phyloP scores from a whole-genome alignment of 2,797 vertebrate species.

The Lophotriccus pileatus region DNA sequence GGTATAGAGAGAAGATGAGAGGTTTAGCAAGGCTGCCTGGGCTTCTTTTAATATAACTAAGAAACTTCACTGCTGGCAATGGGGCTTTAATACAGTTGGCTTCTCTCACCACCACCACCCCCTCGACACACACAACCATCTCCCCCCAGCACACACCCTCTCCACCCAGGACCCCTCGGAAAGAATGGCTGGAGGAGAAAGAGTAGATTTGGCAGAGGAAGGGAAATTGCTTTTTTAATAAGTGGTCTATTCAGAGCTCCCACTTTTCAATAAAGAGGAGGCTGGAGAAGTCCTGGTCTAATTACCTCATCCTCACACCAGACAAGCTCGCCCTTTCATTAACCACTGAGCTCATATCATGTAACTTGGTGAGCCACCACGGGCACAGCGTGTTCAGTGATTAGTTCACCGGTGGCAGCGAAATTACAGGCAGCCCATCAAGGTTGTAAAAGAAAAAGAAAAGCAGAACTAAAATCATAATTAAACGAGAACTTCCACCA shows the following conservation, averaged over 20 bases:
- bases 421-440: neutral
- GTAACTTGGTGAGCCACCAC: slow-evolving; percentile 59
- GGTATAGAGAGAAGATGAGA: neutral
- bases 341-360: slow-evolving; percentile 68
- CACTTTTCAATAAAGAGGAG: slow-evolving; percentile 67
- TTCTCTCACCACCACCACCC: slow-evolving; percentile 16
- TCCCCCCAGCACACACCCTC: neutral
- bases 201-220: slow-evolving; percentile 48
- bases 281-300: slow-evolving; percentile 58
- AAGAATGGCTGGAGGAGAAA: slow-evolving; percentile 42
- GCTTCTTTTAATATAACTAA: slow-evolving; percentile 42
- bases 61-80: slow-evolving; percentile 47
- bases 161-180: neutral
- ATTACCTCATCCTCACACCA: slow-evolving; percentile 61
- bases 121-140: neutral
- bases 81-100: slow-evolving; percentile 69
- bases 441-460: slow-evolving; percentile 9
- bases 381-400: slow-evolving; percentile 5
- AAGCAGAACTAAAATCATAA: neutral
- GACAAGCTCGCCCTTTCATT: slow-evolving; percentile 65
- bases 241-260: slow-evolving; percentile 70
- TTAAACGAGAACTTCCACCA: neutral
- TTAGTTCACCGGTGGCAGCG: slow-evolving; percentile 43
- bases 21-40: slow-evolving; percentile 30
- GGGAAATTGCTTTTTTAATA: slow-evolving; percentile 74